Evolutionary conservation across 2,113 vertebrate species (phyloP).

Genomic region (Apistogramma diplotaenia): DNA sequence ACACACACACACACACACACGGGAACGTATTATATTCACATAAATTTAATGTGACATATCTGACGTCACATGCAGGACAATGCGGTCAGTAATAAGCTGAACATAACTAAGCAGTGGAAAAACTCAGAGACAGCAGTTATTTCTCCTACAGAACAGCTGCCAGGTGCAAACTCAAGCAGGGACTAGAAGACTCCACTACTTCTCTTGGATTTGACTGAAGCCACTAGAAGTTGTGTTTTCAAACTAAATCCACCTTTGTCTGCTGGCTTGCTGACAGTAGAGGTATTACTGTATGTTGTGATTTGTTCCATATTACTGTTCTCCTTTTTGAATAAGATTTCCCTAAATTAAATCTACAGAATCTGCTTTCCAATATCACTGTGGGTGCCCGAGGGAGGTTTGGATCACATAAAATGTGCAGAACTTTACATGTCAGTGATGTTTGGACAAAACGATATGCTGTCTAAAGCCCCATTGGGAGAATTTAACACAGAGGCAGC

Average conservation of each 20-base stretch:
- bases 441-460: too few species aligned
- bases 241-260: not conserved
- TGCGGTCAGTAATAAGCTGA: not conserved
- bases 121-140: not conserved
- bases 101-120: not conserved
- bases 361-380: too few species aligned
- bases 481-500: too few species aligned
- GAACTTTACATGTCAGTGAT: too few species aligned
- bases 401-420: too few species aligned
- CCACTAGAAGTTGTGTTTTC: not conserved
- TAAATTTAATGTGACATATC: not conserved
- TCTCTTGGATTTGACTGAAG: not conserved
- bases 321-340: too few species aligned
- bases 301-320: too few species aligned
- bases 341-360: too few species aligned
- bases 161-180: not conserved
- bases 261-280: not conserved
- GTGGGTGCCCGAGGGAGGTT: too few species aligned
- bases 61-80: not conserved
- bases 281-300: not conserved
- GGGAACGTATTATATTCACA: not conserved
- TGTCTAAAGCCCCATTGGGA: too few species aligned
- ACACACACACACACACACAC: constrained; percentile 5
- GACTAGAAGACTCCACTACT: not conserved
- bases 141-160: not conserved